Base-by-base conservation (phyloP, 2,113 vertebrate species). In the Leptocoma aspasia region DNA sequence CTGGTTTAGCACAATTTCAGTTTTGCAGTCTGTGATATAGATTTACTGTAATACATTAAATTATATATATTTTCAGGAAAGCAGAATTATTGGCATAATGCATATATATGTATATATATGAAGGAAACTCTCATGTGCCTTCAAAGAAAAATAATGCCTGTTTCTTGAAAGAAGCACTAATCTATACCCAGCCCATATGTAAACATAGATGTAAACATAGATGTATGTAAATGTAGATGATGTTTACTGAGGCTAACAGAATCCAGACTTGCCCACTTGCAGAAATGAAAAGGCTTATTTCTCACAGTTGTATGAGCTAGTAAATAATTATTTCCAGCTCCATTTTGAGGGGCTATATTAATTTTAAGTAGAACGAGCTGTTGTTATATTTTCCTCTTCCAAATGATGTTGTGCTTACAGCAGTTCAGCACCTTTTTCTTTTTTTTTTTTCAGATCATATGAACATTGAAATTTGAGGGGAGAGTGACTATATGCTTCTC, bases 381-480 rank as follows among this genome's bases (percentile, higher is more conserved):
- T 15, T 82, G 6, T 57, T 83, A 37, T 5, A 49, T 82, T 85
- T 72, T 60, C 10, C 10, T 94, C 42, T 77, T 92, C 57, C 39
- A 56, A 70, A 76, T 59, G 82, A 30, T 69, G 27, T 27, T 76
- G 39, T 37, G 6, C 23, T 90, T 82, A 53, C 19, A 73, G 27
- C 52, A 78, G 31, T 60, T 83, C 39, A 75, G 24, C 20, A 7
- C 19, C 8, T 47, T 33, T 44, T 93, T 83, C 7, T 53, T 72
- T 91, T 64, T 90, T 96, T 95, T 82, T 90, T 76, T 93, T 49
- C 95, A 97, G 98, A 86, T 96, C 80, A 91, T 54, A 53, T 18
- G 72, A 82, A 94, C 69, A 49, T 28, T 78, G 90, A 86, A 89
- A 87, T 53, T 59, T 84, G 70, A 70, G 37, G 11, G 28, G 81